Evolutionary conservation across 2,113 vertebrate species (phyloP).

Genomic region (Chloropsis hardwickii): DNA sequence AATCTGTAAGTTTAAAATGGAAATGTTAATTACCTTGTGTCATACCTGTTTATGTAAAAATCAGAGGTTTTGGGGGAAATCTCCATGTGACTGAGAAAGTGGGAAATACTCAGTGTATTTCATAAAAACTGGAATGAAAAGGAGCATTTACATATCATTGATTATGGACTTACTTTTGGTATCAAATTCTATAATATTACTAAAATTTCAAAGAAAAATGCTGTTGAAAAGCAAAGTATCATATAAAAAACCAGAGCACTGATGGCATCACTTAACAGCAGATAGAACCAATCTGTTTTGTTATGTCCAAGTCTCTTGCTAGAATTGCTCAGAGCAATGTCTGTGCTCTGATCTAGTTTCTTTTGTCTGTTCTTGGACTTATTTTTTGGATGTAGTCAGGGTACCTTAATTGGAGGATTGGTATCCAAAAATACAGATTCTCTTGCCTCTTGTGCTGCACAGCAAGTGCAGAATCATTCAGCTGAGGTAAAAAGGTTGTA

Average conservation of each 20-base stretch:
- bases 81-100: conserved; percentile 11
- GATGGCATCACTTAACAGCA: background rate
- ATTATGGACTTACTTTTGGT: background rate
- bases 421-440: background rate
- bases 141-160: background rate
- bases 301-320: background rate
- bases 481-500: background rate
- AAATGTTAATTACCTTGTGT: conserved; percentile 93
- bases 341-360: background rate
- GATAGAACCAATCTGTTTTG: background rate
- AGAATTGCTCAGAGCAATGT: background rate
- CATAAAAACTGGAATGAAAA: background rate
- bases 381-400: background rate
- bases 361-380: background rate
- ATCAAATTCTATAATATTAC: background rate
- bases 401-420: background rate
- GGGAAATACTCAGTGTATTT: background rate
- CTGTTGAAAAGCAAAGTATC: background rate
- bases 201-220: background rate
- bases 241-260: background rate
- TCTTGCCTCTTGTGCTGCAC: background rate
- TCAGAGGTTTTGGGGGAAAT: conserved; percentile 25
- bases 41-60: conserved; percentile 86
- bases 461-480: background rate
- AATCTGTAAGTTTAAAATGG: conserved; percentile 93